Percentiles rank a stretch among this genome's conserved stretches.
phyloP scores from a whole-genome alignment of 2,797 vertebrate species.

The Phoebastria nigripes region DNA sequence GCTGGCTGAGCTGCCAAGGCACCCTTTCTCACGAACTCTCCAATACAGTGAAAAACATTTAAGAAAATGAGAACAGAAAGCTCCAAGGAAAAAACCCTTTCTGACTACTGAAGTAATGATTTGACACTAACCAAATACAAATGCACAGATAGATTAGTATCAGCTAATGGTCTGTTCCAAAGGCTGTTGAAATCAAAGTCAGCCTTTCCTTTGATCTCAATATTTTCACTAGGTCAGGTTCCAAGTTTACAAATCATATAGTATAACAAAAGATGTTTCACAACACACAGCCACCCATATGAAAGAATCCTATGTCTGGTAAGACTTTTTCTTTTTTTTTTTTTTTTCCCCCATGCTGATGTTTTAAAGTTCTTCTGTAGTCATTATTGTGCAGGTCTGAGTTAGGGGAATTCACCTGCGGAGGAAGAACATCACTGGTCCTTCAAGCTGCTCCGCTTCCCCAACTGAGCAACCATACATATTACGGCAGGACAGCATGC shows the following conservation, averaged over 20 bases:
- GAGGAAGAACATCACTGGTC: neutral
- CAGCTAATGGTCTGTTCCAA: slow-evolving; percentile 13
- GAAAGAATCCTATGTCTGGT: neutral
- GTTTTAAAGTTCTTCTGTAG: neutral
- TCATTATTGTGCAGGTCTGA: neutral
- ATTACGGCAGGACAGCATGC: neutral
- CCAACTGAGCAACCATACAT: neutral
- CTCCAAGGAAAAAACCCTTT: neutral
- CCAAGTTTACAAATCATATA: slow-evolving; percentile 12
- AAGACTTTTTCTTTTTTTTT: neutral
- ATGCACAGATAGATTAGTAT: neutral
- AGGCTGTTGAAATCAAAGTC: slow-evolving; percentile 25
- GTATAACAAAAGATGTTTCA: slow-evolving; percentile 34
- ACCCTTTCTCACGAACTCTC: neutral
- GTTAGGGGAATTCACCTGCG: neutral
- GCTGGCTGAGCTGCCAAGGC: neutral
- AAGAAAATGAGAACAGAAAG: neutral
- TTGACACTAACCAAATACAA: slow-evolving; percentile 31
- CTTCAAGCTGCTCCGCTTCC: neutral
- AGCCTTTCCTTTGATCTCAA: slow-evolving; percentile 16
- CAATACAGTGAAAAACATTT: neutral
- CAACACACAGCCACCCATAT: neutral
- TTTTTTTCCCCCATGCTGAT: neutral
- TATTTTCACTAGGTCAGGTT: slow-evolving; percentile 14
- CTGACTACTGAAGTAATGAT: neutral